Conservation (phyloP, 2,113 vertebrate genomes). For the Myotis yumanensis region DNA sequence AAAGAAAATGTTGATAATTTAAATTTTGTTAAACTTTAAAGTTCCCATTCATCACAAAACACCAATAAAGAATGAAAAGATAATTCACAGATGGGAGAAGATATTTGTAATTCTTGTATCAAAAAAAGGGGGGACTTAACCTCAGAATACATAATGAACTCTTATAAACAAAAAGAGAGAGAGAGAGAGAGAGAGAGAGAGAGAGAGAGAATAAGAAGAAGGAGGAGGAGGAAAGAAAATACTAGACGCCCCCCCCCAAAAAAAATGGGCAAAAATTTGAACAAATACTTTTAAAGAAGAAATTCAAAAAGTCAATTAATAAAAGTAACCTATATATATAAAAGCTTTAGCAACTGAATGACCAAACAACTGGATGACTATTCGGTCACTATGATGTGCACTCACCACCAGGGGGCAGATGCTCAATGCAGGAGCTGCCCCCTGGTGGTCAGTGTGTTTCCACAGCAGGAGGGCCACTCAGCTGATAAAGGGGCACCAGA, state of each 20-base stretch:
- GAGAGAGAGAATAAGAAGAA: too few species aligned
- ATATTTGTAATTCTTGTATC: background rate
- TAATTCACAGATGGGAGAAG: background rate
- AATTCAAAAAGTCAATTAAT: background rate
- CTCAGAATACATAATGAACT: background rate
- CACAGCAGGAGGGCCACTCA: too few species aligned
- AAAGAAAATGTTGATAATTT: conserved; percentile 9
- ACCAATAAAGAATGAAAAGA: background rate
- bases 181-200: too few species aligned
- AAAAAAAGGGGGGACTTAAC: background rate
- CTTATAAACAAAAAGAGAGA: background rate
- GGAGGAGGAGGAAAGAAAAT: background rate
- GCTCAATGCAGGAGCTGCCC: too few species aligned
- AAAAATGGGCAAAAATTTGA: background rate
- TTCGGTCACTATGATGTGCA: too few species aligned
- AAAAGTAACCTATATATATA: background rate
- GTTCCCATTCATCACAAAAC: background rate
- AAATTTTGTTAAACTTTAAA: background rate
- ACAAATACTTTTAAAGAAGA: background rate
- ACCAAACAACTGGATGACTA: too few species aligned
- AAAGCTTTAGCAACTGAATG: too few species aligned
- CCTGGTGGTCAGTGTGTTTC: too few species aligned
- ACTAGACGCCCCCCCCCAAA: background rate
- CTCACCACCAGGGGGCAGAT: too few species aligned
- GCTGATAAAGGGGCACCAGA: too few species aligned